Conservation (phyloP, 2,797 vertebrate genomes). For the Columba guinea region DNA sequence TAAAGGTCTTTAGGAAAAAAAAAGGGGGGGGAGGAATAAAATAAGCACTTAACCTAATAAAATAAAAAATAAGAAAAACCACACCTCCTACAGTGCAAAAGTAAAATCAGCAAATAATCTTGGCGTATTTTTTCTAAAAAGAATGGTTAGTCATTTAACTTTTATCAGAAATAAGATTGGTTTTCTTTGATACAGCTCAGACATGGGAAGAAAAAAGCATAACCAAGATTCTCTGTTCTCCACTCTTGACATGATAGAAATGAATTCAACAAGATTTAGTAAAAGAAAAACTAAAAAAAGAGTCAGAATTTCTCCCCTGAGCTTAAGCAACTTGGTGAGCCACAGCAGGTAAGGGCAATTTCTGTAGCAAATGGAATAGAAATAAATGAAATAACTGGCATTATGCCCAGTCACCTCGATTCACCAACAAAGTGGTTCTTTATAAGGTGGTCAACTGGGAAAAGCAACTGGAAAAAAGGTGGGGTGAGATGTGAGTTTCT, state of each 20-base stretch:
- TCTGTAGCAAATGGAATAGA: background rate
- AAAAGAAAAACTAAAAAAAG: background rate
- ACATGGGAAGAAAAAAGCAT: background rate
- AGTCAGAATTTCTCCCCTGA: background rate
- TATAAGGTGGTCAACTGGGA: background rate
- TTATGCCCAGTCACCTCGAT: background rate
- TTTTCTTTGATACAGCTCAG: constrained; percentile 3
- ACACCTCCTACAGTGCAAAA: background rate
- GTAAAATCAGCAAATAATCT: constrained; percentile 54
- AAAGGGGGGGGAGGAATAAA: background rate
- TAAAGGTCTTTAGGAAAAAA: background rate
- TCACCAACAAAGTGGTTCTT: background rate
- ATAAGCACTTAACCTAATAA: constrained; percentile 33
- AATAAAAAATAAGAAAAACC: constrained; percentile 58
- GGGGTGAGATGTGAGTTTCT: background rate
- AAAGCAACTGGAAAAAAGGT: background rate
- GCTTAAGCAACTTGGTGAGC: background rate
- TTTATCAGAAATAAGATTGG: background rate
- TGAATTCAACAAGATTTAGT: background rate
- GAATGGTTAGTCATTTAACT: background rate
- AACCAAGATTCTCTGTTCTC: constrained; percentile 4
- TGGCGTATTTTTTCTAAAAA: constrained; percentile 43
- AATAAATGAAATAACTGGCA: background rate
- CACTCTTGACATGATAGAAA: constrained; percentile 6
- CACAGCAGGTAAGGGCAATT: background rate